Conservation (phyloP, 2,113 vertebrate genomes). For the Rhinopomastus cyanomelas region DNA sequence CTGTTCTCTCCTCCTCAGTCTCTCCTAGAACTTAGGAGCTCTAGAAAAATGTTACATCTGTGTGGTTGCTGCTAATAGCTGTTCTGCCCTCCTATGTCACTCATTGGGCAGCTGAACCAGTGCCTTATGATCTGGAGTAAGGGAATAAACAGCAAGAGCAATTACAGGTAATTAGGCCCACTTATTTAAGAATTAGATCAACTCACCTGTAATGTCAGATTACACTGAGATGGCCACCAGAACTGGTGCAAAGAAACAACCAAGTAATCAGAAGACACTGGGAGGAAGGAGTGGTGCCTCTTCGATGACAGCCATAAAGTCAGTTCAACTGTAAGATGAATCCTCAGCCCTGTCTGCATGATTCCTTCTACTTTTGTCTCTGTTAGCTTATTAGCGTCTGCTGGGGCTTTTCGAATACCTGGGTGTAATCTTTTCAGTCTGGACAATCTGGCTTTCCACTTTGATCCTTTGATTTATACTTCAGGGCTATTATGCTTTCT, state of each 20-base stretch:
- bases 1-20: neutral
- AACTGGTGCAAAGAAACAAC: neutral
- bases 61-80: neutral
- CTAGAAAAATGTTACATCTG: neutral
- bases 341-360: neutral
- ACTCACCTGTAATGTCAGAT: neutral
- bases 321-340: neutral
- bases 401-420: neutral
- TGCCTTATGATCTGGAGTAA: neutral
- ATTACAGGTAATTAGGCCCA: neutral
- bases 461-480: neutral
- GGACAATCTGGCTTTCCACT: neutral
- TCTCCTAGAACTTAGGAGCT: neutral
- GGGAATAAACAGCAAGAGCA: neutral
- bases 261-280: neutral
- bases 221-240: neutral
- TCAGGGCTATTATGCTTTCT: neutral
- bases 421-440: neutral
- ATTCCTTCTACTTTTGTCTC: neutral
- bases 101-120: neutral
- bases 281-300: neutral
- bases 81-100: neutral
- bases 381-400: neutral
- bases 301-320: neutral
- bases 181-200: neutral